Evolutionary conservation across 2,888 invertebrate genomes (phyloP), one percentile per base, ranked within the genome.

Genomic region (Napeogenes inachia): DNA sequence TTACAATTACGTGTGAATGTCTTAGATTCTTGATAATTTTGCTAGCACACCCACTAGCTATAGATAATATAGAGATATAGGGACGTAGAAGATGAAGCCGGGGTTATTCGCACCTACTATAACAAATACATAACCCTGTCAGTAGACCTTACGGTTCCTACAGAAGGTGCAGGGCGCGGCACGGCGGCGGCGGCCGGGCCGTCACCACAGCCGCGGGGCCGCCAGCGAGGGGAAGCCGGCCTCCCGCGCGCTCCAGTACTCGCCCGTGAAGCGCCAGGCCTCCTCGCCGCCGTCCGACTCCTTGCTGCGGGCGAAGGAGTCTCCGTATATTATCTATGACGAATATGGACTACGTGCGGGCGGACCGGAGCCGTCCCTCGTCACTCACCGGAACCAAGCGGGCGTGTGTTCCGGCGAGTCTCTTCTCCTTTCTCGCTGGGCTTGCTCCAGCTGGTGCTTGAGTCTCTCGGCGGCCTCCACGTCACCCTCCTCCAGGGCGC

Each of bases 221-320:
- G 79, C 75, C 68, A 91, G 74, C 64, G 87, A 89, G 47, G 87
- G 80, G 87, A 95, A 95, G 56, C 94, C 94, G 0, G 92, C 93
- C 70, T 92, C 93, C 70, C 94, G 93, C 66, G 89, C 88, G 73
- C 94, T 93, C 96, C 96, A 96, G 83, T 96, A 96, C 78, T 93
- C 93, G 59, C 94, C 93, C 69, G 92, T 93, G 85, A 93, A 95
- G 75, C 93, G 92, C 94, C 94, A 96, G 61, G 84, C 87, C 75
- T 94, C 94, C 64, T 93, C 92, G 45, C 92, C 92, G 57, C 77
- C 81, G 42, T 87, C 89, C 46, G 77, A 62, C 38, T 78, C 69
- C 78, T 91, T 92, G 47, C 73, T 71, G 68, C 5, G 54, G 50
- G 2, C 30, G 3, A 50, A 6, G 45, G 45, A 30, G 53, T 21